A percentile compares a stretch with the other conserved stretches of the same genome.
Evolutionary conservation across 2,797 vertebrate species (phyloP).

Genomic region (Aphelocoma californica): DNA sequence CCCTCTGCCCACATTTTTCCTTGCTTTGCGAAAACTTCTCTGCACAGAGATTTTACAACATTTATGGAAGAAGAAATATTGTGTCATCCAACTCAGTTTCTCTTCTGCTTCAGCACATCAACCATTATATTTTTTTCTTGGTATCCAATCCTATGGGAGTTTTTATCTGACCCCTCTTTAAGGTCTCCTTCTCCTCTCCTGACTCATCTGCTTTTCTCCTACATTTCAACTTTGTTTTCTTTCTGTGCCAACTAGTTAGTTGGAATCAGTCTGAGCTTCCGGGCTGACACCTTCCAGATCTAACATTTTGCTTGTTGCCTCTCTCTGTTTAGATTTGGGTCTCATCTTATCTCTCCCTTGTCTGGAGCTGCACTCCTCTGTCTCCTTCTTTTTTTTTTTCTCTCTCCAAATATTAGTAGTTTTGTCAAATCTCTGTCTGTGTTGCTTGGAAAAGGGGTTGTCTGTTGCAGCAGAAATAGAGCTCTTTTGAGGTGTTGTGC

Average conservation of each 20-base stretch:
- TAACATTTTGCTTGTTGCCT: neutral
- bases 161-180: neutral
- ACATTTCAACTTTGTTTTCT: neutral
- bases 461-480: neutral
- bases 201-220: neutral
- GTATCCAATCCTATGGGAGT: neutral
- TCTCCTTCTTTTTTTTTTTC: neutral
- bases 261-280: neutral
- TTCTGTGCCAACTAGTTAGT: neutral
- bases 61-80: neutral
- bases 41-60: neutral
- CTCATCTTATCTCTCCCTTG: neutral
- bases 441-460: neutral
- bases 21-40: neutral
- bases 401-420: neutral
- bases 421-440: neutral
- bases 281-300: neutral
- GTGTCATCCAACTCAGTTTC: neutral
- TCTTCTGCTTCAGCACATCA: neutral
- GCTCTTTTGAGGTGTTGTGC: neutral
- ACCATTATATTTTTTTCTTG: neutral
- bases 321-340: neutral
- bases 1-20: neutral
- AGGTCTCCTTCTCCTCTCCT: neutral
- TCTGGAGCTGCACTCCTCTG: neutral